Percentiles rank a stretch among this genome's conserved stretches.
These are phyloP conservation scores for Dendrophyllia cribrosa DNA, from an alignment of 64 coral and sea anemone species.

Conservation along the genomic window DNA sequence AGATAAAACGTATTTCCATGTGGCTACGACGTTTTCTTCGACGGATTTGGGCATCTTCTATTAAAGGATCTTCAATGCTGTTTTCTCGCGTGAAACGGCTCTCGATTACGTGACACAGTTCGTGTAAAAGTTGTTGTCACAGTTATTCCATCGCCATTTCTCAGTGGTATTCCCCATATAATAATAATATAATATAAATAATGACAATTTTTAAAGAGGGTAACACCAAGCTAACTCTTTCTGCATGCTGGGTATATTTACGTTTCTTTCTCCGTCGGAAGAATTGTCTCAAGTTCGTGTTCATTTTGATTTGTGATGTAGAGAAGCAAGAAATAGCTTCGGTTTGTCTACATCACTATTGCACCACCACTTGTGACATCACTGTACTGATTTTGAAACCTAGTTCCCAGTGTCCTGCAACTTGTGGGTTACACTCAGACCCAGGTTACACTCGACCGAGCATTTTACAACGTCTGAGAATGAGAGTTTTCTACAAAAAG, in stretches of 20 bases:
- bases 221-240: too few relatives aligned
- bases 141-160: background rate
- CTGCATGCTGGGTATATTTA: too few relatives aligned
- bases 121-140: background rate
- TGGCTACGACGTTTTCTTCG: slow-evolving; percentile 81
- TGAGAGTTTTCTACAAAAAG: too few relatives aligned
- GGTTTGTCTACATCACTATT: background rate
- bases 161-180: slow-evolving; percentile 1
- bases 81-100: background rate
- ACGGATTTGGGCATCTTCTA: slow-evolving; percentile 55
- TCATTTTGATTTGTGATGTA: background rate
- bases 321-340: background rate
- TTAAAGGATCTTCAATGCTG: slow-evolving; percentile 35
- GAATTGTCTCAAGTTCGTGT: background rate
- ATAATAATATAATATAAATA: too few relatives aligned
- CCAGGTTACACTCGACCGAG: too few relatives aligned
- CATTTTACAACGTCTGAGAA: too few relatives aligned
- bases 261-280: slow-evolving; percentile 50
- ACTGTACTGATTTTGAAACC: too few relatives aligned
- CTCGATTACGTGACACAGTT: slow-evolving; percentile 2
- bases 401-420: too few relatives aligned
- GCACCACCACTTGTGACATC: slow-evolving; percentile 7
- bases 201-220: too few relatives aligned
- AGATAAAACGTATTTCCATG: slow-evolving; percentile 72
- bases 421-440: too few relatives aligned